Conservation (phyloP, 1,140 invertebrate genomes). For the Piezodorus guildinii region DNA sequence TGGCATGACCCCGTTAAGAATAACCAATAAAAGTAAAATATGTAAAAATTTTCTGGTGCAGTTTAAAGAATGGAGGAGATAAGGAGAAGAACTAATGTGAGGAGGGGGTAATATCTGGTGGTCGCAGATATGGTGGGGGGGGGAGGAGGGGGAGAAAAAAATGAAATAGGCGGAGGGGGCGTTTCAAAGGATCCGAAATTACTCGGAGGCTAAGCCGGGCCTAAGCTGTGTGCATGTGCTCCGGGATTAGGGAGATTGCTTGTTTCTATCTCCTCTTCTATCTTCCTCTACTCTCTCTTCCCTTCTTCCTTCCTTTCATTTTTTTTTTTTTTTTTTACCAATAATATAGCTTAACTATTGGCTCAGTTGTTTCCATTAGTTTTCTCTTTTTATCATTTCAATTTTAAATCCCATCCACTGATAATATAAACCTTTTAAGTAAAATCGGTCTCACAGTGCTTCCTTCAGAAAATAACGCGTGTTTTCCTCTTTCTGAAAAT, state of each 20-base stretch:
- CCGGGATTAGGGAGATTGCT: constrained; percentile 6
- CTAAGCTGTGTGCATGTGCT: neutral
- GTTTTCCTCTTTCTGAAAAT: no score
- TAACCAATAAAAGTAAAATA: no score
- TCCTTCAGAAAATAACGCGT: no score
- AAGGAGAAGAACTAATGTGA: constrained; percentile 3
- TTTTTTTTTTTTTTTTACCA: neutral
- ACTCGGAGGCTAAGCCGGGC: neutral
- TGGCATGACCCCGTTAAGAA: no score
- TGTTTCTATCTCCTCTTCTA: constrained; percentile 4
- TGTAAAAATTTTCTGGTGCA: no score
- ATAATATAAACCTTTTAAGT: no score
- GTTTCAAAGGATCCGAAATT: constrained; percentile 1
- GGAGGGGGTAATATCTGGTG: constrained; percentile 5
- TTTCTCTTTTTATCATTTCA: neutral
- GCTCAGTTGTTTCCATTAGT: neutral
- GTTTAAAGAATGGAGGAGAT: neutral
- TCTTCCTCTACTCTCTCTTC: neutral
- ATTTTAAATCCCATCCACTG: no score
- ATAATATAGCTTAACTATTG: neutral
- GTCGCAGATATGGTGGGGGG: constrained; percentile 2
- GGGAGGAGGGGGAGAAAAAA: neutral
- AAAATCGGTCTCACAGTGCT: no score
- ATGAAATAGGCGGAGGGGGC: neutral
- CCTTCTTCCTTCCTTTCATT: neutral